Conservation (phyloP, 2,888 invertebrate genomes). For the Lochmaea capreae region DNA sequence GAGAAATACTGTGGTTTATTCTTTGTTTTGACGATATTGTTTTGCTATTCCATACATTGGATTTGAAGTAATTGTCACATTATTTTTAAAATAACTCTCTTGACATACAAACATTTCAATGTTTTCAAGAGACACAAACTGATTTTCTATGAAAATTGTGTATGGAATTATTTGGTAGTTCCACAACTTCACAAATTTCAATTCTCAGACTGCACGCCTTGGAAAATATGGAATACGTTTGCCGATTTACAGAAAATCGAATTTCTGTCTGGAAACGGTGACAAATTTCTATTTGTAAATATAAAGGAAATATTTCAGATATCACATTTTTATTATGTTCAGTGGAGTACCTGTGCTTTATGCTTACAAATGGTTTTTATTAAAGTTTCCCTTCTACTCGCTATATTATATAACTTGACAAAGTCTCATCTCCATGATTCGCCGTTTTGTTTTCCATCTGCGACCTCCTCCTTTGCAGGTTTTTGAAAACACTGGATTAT, state of each 20-base stretch:
- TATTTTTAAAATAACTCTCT: no score
- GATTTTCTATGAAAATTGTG: constrained; percentile 5
- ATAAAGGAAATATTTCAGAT: constrained; percentile 25
- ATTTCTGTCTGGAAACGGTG: constrained; percentile 29
- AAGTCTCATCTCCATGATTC: no score
- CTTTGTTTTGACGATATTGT: no score
- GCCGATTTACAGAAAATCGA: constrained; percentile 30
- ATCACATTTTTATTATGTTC: constrained; percentile 11
- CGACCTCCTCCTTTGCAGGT: no score
- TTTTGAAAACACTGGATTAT: no score
- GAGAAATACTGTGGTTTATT: no score
- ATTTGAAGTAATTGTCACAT: no score
- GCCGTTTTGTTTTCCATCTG: no score
- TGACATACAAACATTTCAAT: background rate
- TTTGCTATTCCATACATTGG: no score
- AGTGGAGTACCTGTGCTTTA: background rate
- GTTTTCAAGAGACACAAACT: background rate
- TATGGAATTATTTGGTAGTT: constrained; percentile 25
- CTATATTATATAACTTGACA: no score
- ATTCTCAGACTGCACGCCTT: constrained; percentile 30
- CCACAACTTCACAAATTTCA: constrained; percentile 28
- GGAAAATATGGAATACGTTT: constrained; percentile 27
- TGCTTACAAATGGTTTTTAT: background rate
- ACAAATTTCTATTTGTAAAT: constrained; percentile 35
- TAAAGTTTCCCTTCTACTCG: background rate